Evolutionary conservation across 1,140 invertebrate genomes (phyloP).

Genomic region (Chrysomallon squamiferum): DNA sequence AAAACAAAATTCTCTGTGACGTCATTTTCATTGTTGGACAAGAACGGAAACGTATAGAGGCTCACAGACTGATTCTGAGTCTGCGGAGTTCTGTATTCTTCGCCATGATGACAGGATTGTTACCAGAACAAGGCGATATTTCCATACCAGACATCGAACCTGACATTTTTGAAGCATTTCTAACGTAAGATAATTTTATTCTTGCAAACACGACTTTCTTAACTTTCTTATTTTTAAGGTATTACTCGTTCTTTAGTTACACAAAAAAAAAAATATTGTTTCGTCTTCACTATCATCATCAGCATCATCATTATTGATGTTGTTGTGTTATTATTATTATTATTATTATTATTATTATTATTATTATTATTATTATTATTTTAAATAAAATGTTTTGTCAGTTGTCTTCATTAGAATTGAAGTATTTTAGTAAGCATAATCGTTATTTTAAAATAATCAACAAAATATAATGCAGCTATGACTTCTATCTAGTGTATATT

Average conservation of each 20-base stretch:
- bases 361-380: too few species aligned
- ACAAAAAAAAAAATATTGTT: too few species aligned
- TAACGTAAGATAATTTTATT: constrained; percentile 32
- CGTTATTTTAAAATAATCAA: too few species aligned
- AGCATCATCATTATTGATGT: too few species aligned
- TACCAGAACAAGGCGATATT: constrained; percentile 30
- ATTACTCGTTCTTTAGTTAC: neutral
- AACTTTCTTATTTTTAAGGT: neutral
- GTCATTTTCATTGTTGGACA: constrained; percentile 39
- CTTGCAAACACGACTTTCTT: neutral
- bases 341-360: too few species aligned
- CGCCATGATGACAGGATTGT: constrained; percentile 41
- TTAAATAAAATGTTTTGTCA: too few species aligned
- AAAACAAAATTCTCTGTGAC: constrained; percentile 41
- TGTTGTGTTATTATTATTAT: too few species aligned
- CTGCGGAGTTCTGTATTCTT: constrained; percentile 44
- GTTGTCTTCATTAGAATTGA: too few species aligned
- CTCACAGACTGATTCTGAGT: constrained; percentile 43
- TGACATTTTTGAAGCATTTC: constrained; percentile 35
- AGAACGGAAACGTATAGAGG: constrained; percentile 23
- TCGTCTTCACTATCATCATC: too few species aligned
- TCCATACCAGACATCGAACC: constrained; percentile 36
- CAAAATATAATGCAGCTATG: too few species aligned
- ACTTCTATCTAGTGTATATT: too few species aligned
- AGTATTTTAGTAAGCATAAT: too few species aligned